These are phyloP conservation scores for Trichomycterus rosablanca DNA, from an alignment of 2,113 vertebrate species.

Conservation along the genomic window DNA sequence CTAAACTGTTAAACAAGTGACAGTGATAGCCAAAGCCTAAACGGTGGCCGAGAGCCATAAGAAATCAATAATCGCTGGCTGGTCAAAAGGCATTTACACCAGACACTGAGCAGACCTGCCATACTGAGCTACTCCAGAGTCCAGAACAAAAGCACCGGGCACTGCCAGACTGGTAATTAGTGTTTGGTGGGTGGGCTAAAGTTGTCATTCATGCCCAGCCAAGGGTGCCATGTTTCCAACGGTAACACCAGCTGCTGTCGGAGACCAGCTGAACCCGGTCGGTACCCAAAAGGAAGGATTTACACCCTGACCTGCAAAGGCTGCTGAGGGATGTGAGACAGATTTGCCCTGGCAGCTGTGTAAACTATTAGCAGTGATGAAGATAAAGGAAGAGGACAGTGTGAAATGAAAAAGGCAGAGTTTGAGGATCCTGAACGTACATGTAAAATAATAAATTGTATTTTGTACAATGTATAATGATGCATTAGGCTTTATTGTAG, in stretches of 20 bases:
- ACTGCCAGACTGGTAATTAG: constrained; percentile 44
- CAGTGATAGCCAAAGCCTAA: constrained; percentile 2
- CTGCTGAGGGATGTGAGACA: constrained; percentile 51
- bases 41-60: constrained; percentile 25
- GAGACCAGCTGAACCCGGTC: constrained; percentile 53
- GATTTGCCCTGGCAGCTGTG: constrained; percentile 57
- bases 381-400: constrained; percentile 18
- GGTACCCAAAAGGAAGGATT: constrained; percentile 52
- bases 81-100: constrained; percentile 37
- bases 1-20: not conserved
- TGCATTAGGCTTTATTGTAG: no score
- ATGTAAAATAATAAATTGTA: no score
- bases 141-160: constrained; percentile 27
- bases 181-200: constrained; percentile 44
- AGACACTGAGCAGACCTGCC: constrained; percentile 11
- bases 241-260: constrained; percentile 59
- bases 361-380: constrained; percentile 45
- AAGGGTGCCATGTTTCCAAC: constrained; percentile 51
- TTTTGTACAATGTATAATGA: no score
- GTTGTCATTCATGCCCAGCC: constrained; percentile 53
- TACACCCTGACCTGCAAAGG: constrained; percentile 59
- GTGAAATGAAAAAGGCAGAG: constrained; percentile 15
- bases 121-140: not conserved
- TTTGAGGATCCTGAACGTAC: no score
- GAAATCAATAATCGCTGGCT: constrained; percentile 37